Evolutionary conservation across 2,113 vertebrate genomes (phyloP).

Genomic region (Nesogale talazaci): DNA sequence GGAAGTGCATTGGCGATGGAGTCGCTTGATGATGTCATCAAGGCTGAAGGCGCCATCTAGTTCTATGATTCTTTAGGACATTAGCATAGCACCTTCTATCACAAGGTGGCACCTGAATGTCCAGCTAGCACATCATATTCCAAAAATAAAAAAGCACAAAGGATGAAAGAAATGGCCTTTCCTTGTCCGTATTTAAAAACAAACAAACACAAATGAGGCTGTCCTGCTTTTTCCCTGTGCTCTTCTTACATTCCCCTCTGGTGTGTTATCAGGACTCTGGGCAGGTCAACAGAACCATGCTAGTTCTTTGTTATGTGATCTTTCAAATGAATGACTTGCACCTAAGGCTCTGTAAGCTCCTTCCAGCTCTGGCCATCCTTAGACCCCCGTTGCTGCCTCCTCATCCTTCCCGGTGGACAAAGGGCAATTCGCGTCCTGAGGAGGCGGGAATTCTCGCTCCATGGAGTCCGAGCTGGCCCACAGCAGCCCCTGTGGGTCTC

Average conservation of each 20-base stretch:
- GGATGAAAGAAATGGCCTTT: constrained; percentile 1
- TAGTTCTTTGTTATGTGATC: background rate
- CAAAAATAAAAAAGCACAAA: constrained; percentile 1
- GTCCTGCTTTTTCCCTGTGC: constrained; percentile 4
- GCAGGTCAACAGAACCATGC: background rate
- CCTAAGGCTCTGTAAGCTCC: background rate
- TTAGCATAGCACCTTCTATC: background rate
- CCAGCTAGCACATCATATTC: background rate
- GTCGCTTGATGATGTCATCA: background rate
- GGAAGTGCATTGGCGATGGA: background rate
- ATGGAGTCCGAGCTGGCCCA: too few species aligned
- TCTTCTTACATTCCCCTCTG: background rate
- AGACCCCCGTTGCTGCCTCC: constrained; percentile 3
- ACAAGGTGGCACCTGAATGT: constrained; percentile 26
- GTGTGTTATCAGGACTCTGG: background rate
- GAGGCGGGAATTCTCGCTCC: background rate
- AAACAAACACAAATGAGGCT: background rate
- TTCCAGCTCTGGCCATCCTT: constrained; percentile 9
- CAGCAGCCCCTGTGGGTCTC: too few species aligned
- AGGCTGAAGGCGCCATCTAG: background rate
- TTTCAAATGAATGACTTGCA: background rate
- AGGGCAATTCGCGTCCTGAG: background rate
- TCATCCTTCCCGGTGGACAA: constrained; percentile 28
- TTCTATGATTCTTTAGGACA: background rate
- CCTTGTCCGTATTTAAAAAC: constrained; percentile 16